Evolutionary conservation across 2,888 invertebrate species (phyloP), one percentile per base, ranked within the genome.

Genomic region (Morpho helenor): DNA sequence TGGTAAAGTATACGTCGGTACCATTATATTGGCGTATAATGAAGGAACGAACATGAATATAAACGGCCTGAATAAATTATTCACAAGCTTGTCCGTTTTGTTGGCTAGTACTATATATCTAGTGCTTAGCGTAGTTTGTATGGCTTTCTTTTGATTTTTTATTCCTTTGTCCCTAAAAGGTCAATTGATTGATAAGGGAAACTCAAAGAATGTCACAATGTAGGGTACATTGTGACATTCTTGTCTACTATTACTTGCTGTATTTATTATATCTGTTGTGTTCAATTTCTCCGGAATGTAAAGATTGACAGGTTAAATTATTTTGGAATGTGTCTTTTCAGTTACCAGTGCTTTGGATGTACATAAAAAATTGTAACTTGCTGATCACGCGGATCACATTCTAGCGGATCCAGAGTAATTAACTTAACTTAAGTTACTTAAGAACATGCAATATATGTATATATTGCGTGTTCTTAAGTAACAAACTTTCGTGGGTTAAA

Each of bases 401-500:
- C 80, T 78, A 73, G 74, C 74, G 74, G 80, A 81, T 74, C 70
- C 74, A 77, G 82, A 81, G 84, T 85, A 84, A 84, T 85, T 86
- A 83, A 82, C 75, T 79, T 77, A 80, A 84, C 84, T n/a, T n/a
- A n/a, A n/a, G n/a, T n/a, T n/a, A n/a, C n/a, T n/a, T n/a, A n/a
- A n/a, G n/a, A n/a, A n/a, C n/a, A n/a, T n/a, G n/a, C n/a, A n/a
- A n/a, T n/a, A n/a, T n/a, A n/a, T 82, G 84, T 80, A 83, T 76
- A 78, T 78, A 23, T 3, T 23, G 23, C 23, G 23, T 23, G 23
- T 23, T 23, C 23, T 23, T 23, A 23, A 3, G 23, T 2, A 23
- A 23, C 23, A 23, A 23, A 2, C 23, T 23, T 23, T 23, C 23
- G 23, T 23, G 23, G 4, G 23, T 23, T 23, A 23, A 23, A 23